Conservation (phyloP, 2,888 invertebrate genomes). For the Rhorus exstirpatorius region DNA sequence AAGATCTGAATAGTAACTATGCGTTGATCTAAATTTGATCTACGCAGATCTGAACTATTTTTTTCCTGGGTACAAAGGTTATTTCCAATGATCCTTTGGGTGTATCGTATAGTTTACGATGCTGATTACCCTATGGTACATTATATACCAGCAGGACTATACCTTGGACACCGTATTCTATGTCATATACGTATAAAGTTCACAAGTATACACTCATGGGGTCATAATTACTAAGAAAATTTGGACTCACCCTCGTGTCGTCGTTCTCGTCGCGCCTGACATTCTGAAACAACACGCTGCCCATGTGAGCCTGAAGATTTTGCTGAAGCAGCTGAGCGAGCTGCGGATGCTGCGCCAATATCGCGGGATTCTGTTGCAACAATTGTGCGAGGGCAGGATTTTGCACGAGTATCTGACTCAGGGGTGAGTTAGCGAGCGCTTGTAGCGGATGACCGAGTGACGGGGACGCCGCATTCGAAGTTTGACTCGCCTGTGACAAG, state of each 20-base stretch:
- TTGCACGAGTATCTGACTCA: constrained; percentile 83
- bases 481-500: constrained; percentile 80
- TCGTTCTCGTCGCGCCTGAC: constrained; percentile 80
- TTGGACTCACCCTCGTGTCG: constrained; percentile 81
- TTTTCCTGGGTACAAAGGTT: no score
- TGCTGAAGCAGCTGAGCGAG: constrained; percentile 84
- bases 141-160: no score
- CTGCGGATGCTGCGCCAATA: constrained; percentile 83
- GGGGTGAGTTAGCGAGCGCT: constrained; percentile 79
- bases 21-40: no score
- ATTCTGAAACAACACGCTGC: constrained; percentile 80
- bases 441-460: constrained; percentile 73
- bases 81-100: no score
- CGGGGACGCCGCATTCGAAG: constrained; percentile 76
- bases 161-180: no score
- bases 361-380: constrained; percentile 83
- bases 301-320: constrained; percentile 84
- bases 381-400: constrained; percentile 84
- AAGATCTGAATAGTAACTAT: no score
- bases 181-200: no score
- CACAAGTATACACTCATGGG: no score
- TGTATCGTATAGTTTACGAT: no score
- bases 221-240: background rate
- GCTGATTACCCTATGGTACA: no score
- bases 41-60: no score